phyloP scores from a whole-genome alignment of 2,797 vertebrate genomes.

The Labeo calbasu region DNA sequence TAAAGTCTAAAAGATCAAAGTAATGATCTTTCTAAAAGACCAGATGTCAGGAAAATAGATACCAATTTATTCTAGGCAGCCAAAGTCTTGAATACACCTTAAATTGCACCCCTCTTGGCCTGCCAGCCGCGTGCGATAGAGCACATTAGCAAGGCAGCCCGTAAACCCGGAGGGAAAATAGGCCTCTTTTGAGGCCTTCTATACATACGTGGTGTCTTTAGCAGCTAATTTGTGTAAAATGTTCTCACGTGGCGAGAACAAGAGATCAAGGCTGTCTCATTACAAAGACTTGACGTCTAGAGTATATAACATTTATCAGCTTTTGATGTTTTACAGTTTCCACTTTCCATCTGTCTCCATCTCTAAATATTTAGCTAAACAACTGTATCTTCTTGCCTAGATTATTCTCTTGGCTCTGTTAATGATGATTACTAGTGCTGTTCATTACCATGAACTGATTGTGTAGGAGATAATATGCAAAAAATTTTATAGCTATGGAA shows the following conservation, averaged over 20 bases:
- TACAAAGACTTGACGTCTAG: neutral
- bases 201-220: constrained; percentile 31
- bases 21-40: constrained; percentile 71
- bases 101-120: constrained; percentile 67
- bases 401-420: constrained; percentile 40
- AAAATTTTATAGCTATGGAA: neutral
- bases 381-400: constrained; percentile 26
- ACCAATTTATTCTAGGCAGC: constrained; percentile 74
- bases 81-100: constrained; percentile 72
- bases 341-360: constrained; percentile 9
- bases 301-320: constrained; percentile 12
- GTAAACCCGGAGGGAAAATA: constrained; percentile 42
- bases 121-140: constrained; percentile 39
- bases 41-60: constrained; percentile 75
- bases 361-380: constrained; percentile 43
- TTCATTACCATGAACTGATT: constrained; percentile 45
- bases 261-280: constrained; percentile 34
- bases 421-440: constrained; percentile 43
- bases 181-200: constrained; percentile 24
- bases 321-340: constrained; percentile 33
- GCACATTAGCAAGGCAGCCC: constrained; percentile 40
- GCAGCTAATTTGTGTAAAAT: constrained; percentile 45
- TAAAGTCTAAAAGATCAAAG: constrained; percentile 73
- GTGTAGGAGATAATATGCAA: constrained; percentile 37
- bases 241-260: constrained; percentile 32